These are phyloP conservation scores for Cossypha caffra DNA, from an alignment of 2,797 vertebrate genomes.

Conservation along the genomic window DNA sequence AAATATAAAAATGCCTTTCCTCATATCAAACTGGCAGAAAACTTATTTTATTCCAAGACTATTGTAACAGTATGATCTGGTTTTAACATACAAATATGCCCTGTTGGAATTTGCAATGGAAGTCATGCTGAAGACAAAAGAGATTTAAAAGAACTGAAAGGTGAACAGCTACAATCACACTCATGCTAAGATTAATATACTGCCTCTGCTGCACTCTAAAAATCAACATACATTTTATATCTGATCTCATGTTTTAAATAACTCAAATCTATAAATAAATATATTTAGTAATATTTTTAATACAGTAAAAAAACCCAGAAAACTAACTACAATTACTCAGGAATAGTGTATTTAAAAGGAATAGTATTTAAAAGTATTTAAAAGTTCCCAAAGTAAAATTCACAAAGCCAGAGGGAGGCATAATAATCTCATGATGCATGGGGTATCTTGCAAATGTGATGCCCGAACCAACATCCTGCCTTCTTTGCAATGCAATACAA, in stretches of 20 bases:
- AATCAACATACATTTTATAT: neutral
- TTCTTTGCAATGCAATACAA: neutral
- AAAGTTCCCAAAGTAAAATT: neutral
- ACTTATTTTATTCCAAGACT: neutral
- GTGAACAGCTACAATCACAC: neutral
- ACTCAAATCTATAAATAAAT: neutral
- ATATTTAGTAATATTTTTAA: no score
- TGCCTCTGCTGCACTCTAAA: neutral
- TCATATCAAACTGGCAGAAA: neutral
- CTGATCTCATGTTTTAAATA: neutral
- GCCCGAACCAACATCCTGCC: neutral
- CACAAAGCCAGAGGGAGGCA: neutral
- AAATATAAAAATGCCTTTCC: neutral
- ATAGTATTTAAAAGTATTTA: neutral
- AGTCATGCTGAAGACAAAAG: neutral
- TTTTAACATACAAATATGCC: neutral
- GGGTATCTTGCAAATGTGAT: neutral
- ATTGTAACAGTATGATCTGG: neutral
- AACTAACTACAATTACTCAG: neutral
- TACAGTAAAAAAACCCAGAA: neutral
- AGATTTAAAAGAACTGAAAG: neutral
- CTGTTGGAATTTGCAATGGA: neutral
- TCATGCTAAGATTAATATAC: neutral
- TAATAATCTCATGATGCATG: neutral
- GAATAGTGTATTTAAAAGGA: neutral